Evolutionary conservation across 2,888 invertebrate genomes (phyloP), one percentile per base, ranked within the genome.

Genomic region (Aproaerema taeniolella): DNA sequence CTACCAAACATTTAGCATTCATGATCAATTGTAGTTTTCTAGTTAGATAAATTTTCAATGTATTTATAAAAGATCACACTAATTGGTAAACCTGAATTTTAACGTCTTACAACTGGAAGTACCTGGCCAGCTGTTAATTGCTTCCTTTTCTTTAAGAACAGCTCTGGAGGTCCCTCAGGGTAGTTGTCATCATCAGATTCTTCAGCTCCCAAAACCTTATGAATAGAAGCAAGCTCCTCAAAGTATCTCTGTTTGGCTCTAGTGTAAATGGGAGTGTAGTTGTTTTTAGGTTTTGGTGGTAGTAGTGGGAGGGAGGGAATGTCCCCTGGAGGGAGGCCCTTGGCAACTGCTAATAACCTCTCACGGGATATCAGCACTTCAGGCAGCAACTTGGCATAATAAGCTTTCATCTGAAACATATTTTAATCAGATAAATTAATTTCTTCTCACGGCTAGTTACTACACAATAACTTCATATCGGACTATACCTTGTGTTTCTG

Each of bases 151-250:
- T 89, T 91, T 44, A 88, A 75, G 17, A 87, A 87, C 30, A 89
- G 70, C 35, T 89, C 86, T 20, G 90, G 90, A 24, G 91, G 89
- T 1, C 92, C 92, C 62, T 92, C 92, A 29, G 92, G 91, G 66
- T 91, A 92, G 56, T 91, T 92, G 53, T 95, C 95, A 77, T 93
- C 93, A 49, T 95, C 95, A 16, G 93, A 93, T 42, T 90, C 87
- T 36, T 92, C 89, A n/a, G 92, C 92, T 36, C 92, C 89, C 53
- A 93, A 92, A 52, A 91, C 89, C 55, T 91, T 87, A 45, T 77
- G 61, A 16, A 95, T 89, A 40, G 91, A 89, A 33, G 90, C 78
- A 32, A 95, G 76, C 60, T 94, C 92, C 64, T 92, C 90, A 76
- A 91, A 91, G 62, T 83, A 85, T 46, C 83, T 79, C 41, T 79